These are phyloP conservation scores for Tadarida brasiliensis DNA, from an alignment of 2,797 vertebrate species.

Conservation along the genomic window DNA sequence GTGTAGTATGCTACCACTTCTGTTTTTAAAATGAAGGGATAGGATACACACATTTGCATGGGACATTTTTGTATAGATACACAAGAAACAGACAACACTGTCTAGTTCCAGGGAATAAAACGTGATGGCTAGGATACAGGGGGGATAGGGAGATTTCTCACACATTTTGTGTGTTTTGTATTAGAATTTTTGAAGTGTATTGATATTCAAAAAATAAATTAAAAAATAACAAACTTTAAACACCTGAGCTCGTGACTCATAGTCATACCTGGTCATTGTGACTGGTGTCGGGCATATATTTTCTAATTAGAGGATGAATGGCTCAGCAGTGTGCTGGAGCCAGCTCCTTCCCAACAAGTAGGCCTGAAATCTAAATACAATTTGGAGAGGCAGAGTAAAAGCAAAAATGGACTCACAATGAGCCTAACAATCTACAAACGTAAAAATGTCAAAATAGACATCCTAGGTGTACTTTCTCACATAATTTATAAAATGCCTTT, in stretches of 20 bases:
- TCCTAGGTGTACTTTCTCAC: not conserved
- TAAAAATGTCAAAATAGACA: not conserved
- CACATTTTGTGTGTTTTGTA: not conserved
- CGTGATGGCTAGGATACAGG: not conserved
- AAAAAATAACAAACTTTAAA: slow-evolving; percentile 7
- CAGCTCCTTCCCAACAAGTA: slow-evolving; percentile 12
- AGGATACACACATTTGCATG: not conserved
- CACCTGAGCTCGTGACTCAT: not conserved
- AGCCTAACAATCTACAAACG: not conserved
- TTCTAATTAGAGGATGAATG: not conserved
- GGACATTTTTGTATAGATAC: not conserved
- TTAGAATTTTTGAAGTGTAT: not conserved
- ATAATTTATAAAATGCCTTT: slow-evolving; percentile 37
- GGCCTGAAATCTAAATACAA: slow-evolving; percentile 40
- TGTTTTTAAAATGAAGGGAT: not conserved
- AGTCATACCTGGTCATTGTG: not conserved
- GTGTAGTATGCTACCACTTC: not conserved
- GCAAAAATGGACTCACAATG: not conserved
- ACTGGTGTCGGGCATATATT: not conserved
- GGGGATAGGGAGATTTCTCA: not conserved
- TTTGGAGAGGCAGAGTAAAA: not conserved
- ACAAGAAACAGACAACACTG: not conserved
- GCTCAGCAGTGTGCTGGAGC: not conserved
- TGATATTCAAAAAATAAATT: slow-evolving; percentile 35
- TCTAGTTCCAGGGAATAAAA: not conserved